Conservation (phyloP, 2,113 vertebrate genomes). For the Seriola quinqueradiata region DNA sequence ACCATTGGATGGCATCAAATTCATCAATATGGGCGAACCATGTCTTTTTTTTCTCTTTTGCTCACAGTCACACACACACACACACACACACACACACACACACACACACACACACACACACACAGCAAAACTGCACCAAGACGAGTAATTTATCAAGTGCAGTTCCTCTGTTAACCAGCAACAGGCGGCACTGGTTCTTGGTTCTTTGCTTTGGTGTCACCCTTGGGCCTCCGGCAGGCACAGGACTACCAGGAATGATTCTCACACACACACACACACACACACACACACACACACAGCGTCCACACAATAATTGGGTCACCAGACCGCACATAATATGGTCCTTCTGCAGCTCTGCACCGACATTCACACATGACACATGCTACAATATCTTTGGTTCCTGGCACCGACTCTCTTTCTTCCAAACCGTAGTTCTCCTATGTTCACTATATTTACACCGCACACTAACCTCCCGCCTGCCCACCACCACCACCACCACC, state of each 20-base stretch:
- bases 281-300: slow-evolving; percentile 11
- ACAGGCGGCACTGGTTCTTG: slow-evolving; percentile 38
- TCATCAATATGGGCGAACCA: not conserved
- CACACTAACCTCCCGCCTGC: not conserved
- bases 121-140: not conserved
- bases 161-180: slow-evolving; percentile 56
- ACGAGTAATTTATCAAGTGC: not conserved
- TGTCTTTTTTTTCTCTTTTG: not conserved
- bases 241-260: slow-evolving; percentile 55
- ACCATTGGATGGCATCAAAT: slow-evolving; percentile 3
- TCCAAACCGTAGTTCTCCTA: not conserved
- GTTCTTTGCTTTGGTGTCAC: slow-evolving; percentile 56
- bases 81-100: not conserved
- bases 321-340: slow-evolving; percentile 73
- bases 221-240: slow-evolving; percentile 26
- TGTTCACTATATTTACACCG: slow-evolving; percentile 7
- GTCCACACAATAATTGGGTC: slow-evolving; percentile 72
- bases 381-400: slow-evolving; percentile 45
- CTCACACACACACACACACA: slow-evolving; percentile 20
- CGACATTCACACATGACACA: slow-evolving; percentile 57
- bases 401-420: slow-evolving; percentile 14
- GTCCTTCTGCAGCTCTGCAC: slow-evolving; percentile 64
- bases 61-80: not conserved
- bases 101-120: not conserved
- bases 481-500: not conserved